These are phyloP conservation scores for Calcarius lapponicus DNA, from an alignment of 2,797 vertebrate species.

Conservation along the genomic window DNA sequence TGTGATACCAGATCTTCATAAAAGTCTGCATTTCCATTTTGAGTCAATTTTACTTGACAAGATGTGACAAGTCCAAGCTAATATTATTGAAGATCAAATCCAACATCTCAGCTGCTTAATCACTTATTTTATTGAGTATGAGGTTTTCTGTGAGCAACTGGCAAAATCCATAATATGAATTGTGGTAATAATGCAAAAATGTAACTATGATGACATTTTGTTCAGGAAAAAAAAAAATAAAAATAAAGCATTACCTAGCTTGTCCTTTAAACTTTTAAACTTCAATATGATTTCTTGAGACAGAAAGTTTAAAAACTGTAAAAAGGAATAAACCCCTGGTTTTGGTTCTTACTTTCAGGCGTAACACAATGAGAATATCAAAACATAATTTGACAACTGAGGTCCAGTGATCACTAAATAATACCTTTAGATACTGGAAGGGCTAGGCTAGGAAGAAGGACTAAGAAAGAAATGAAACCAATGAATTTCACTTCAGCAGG, in stretches of 20 bases:
- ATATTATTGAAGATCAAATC: background rate
- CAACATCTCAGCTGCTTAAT: background rate
- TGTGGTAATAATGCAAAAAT: background rate
- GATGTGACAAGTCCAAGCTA: background rate
- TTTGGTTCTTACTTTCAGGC: background rate
- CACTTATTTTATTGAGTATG: background rate
- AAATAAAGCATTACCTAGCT: background rate
- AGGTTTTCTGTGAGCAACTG: background rate
- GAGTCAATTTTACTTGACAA: background rate
- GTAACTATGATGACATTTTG: background rate
- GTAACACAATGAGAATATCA: background rate
- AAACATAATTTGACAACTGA: background rate
- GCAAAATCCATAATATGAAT: background rate
- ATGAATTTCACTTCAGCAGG: background rate
- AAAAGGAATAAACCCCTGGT: background rate
- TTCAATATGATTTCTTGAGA: background rate
- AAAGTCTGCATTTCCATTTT: background rate
- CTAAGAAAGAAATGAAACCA: background rate
- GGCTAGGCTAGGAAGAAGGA: background rate
- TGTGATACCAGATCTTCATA: background rate
- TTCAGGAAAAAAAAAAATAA: rapidly evolving
- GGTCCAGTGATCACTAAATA: background rate
- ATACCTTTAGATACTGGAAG: background rate
- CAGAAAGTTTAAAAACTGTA: background rate
- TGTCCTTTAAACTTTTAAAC: background rate